phyloP scores from a whole-genome alignment of 2,113 vertebrate genomes.

The Gobio gobio region DNA sequence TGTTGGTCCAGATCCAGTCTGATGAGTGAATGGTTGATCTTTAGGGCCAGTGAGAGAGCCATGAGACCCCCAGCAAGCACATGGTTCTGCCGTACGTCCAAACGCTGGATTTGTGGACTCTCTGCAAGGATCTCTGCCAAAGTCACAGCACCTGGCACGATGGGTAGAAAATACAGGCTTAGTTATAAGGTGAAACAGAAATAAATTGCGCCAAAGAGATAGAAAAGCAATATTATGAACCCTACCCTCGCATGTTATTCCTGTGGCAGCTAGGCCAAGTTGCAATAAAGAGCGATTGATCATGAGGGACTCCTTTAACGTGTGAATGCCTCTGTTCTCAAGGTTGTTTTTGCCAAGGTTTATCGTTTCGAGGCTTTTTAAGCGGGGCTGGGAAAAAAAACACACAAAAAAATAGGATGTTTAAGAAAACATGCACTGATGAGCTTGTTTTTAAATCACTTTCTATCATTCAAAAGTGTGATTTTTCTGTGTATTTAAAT shows the following conservation, averaged over 20 bases:
- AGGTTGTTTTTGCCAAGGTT: slow-evolving; percentile 73
- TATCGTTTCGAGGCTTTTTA: slow-evolving; percentile 71
- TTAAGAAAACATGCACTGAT: slow-evolving; percentile 7
- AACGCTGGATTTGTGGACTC: slow-evolving; percentile 54
- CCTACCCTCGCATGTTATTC: slow-evolving; percentile 77
- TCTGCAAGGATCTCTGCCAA: slow-evolving; percentile 75
- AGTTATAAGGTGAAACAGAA: background rate
- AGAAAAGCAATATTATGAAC: background rate
- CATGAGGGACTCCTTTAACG: slow-evolving; percentile 74
- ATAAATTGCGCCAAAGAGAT: background rate
- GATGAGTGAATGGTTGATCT: slow-evolving; percentile 64
- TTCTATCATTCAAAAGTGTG: background rate
- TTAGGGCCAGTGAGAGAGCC: slow-evolving; percentile 67
- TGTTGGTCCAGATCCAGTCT: slow-evolving; percentile 69
- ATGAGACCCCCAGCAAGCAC: slow-evolving; percentile 68
- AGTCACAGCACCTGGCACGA: slow-evolving; percentile 60
- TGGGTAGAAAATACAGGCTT: background rate
- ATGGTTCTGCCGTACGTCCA: slow-evolving; percentile 71
- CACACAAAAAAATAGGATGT: background rate
- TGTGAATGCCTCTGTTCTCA: slow-evolving; percentile 70
- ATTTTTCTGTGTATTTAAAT: slow-evolving; percentile 21
- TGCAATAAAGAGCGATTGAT: slow-evolving; percentile 68
- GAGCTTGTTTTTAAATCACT: slow-evolving; percentile 25
- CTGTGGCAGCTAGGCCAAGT: slow-evolving; percentile 64
- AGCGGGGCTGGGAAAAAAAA: slow-evolving; percentile 66